Percentiles rank a stretch among this genome's conserved stretches.
Conservation (phyloP, 2,113 vertebrate genomes). For the Sinocyclocheilus anophthalmus region DNA sequence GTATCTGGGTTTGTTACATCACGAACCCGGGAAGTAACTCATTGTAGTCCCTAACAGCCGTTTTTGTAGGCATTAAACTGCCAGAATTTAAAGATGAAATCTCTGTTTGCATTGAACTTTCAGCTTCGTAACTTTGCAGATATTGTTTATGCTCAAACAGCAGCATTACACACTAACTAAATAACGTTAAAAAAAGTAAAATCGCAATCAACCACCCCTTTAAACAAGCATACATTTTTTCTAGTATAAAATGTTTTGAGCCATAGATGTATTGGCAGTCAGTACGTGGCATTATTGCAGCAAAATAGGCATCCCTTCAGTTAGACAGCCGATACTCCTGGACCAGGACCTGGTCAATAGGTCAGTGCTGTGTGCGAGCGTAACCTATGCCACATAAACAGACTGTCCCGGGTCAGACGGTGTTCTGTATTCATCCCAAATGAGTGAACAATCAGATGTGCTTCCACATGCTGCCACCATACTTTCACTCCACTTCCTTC, state of each 20-base stretch:
- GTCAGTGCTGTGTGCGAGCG: neutral
- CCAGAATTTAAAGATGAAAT: too few relatives aligned
- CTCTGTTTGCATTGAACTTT: too few relatives aligned
- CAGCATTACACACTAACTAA: too few relatives aligned
- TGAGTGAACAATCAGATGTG: slow-evolving; percentile 27
- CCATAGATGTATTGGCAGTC: neutral
- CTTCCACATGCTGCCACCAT: slow-evolving; percentile 23
- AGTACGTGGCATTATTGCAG: neutral
- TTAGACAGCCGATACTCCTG: neutral
- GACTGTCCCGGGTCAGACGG: slow-evolving; percentile 8
- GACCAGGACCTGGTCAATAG: neutral
- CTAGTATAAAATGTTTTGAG: neutral
- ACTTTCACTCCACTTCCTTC: slow-evolving; percentile 34
- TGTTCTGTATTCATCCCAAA: slow-evolving; percentile 27
- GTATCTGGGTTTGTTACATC: too few relatives aligned
- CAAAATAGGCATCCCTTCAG: neutral
- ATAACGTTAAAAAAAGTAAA: too few relatives aligned
- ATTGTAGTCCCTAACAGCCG: too few relatives aligned
- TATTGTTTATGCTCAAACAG: too few relatives aligned
- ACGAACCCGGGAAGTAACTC: too few relatives aligned
- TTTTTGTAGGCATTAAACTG: too few relatives aligned
- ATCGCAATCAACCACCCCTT: too few relatives aligned
- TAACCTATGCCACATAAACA: slow-evolving; percentile 11
- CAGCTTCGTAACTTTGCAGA: too few relatives aligned
- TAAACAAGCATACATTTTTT: neutral